Base-by-base conservation (phyloP, 2,888 invertebrate species). In the Himalopsyche tibetana region DNA sequence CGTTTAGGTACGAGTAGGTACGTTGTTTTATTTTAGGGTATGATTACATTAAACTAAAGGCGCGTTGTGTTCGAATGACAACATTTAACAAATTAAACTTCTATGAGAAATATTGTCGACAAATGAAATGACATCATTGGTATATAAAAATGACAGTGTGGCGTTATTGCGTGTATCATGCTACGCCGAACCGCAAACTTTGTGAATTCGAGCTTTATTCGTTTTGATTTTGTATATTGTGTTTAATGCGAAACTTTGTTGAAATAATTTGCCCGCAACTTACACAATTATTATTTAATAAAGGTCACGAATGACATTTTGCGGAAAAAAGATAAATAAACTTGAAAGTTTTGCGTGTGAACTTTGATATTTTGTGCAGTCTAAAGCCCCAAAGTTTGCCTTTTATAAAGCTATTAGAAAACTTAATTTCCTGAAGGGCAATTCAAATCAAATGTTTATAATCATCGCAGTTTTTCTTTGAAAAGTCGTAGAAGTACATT, bases 301-400 rank as follows among this genome's bases (percentile, higher is more conserved):
- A 63, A 63, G 63, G 63, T 63, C 63, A 63, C 63, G 8, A 19
- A 63, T 63, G 63, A 63, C 63, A 63, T 63, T 45, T 63, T 63
- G n/a, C 3, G 5, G 11, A 63, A 63, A 63, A 63, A 63, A 19
- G 63, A 63, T 19, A 19, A 56, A 56, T 63, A 63, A 63, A 63
- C 63, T 63, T 63, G 63, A 63, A 63, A 19, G 63, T 63, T 63
- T 63, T n/a, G 63, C 63, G 63, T 63, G 63, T 28, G 63, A 63
- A 63, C 63, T 19, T 63, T 63, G 63, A 63, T 19, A 63, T 63
- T 63, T 19, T 63, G 63, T 63, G 63, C 63, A 63, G 63, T 19
- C 8, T 19, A 19, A 63, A 28, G 6, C 63, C 11, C 2, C 5
- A 19, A 63, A 19, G 19, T 63, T 63, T 63, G 11, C 19, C 63